phyloP scores from a whole-genome alignment of 1,140 invertebrate species.

The Pararge aegeria region DNA sequence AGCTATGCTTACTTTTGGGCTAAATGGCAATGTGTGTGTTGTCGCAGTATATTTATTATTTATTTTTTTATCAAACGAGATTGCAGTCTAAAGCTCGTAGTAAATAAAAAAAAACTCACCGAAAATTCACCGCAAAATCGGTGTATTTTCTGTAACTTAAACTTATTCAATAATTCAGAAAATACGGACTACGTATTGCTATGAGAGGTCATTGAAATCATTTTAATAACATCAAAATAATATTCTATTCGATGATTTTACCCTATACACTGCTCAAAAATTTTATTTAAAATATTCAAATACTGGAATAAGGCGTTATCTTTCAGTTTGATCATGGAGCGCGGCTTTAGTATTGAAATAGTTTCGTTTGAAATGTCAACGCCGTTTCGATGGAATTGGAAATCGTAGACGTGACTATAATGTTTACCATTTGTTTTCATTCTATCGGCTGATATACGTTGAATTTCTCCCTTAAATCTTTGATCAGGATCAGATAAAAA shows the following conservation, averaged over 20 bases:
- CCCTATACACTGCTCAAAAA: not conserved
- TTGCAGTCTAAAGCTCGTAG: too few species aligned
- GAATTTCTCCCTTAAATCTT: constrained; percentile 8
- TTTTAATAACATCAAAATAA: too few species aligned
- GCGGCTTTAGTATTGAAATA: constrained; percentile 35
- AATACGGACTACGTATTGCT: too few species aligned
- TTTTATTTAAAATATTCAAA: constrained; percentile 23
- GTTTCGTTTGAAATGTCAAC: constrained; percentile 32
- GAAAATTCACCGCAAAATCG: too few species aligned
- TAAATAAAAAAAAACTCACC: too few species aligned
- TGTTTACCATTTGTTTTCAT: constrained; percentile 31
- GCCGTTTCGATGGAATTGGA: constrained; percentile 32
- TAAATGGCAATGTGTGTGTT: too few species aligned
- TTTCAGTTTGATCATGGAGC: constrained; percentile 27
- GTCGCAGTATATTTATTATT: too few species aligned
- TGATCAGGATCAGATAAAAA: not conserved
- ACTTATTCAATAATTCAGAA: too few species aligned
- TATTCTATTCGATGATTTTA: not conserved
- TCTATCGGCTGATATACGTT: constrained; percentile 18
- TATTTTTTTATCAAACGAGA: too few species aligned
- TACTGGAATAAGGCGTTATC: constrained; percentile 27
- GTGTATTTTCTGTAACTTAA: too few species aligned
- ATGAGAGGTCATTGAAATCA: too few species aligned
- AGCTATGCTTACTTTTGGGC: too few species aligned
- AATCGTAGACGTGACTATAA: constrained; percentile 33